Evolutionary conservation across 2,797 vertebrate species (phyloP), one percentile per base, ranked within the genome.

Genomic region (Aplochiton taeniatus): DNA sequence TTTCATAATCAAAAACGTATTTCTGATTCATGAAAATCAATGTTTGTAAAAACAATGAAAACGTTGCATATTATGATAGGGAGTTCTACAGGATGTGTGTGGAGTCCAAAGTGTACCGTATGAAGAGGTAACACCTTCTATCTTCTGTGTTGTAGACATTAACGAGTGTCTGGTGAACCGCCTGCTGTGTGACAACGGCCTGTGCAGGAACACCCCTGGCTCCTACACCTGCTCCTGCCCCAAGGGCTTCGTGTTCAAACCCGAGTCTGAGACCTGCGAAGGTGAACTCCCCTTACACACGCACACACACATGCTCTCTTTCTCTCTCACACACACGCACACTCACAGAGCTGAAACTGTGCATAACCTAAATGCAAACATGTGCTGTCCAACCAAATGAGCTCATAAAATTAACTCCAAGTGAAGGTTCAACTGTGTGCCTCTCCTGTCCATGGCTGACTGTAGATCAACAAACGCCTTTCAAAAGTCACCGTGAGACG

Each of bases 101-200:
- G 31, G 31, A 31, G 11, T 6, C 1, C 68, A 48, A 11, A 55
- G 18, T 62, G 20, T 16, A 8, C 17, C 18, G 47, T 41, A 9
- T 31, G 16, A n/a, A n/a, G 14, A 55, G 46, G 43, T 49, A 17
- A 11, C 16, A 41, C 41, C 9, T 47, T 68, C 0, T 14, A 19
- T 41, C 12, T 42, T 54, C 42, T 46, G 10, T 67, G 52, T 17
- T 74, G 16, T 90, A 99, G 97, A 99, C 44, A 96, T 99, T 4
- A 97, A 99, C 1, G 97, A 99, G 76, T 99, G 97, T 78, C 78
- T 94, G 7, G 94, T 97, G 54, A 98, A 98, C 68, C 93, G 95
- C 13, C 83, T 97, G 77, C 93, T 99, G 17, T 99, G 97, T 57
- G 97, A 99, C 87, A 98, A 98, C 0, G 97, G 97, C 0, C 84